Evolutionary conservation across 2,888 invertebrate species (phyloP).

Genomic region (Monoplex corrugatus): DNA sequence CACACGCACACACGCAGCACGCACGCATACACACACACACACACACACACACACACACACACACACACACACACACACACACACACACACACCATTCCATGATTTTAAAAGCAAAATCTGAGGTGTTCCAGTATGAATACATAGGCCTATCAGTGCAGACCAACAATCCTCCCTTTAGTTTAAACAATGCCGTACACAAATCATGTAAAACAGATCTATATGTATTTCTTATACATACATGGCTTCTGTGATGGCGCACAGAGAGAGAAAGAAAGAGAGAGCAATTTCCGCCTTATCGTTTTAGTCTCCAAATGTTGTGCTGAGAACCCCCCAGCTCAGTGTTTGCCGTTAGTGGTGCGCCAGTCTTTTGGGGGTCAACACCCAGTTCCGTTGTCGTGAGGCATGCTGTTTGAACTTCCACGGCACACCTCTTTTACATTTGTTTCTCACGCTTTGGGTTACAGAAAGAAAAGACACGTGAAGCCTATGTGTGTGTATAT

Average conservation of each 20-base stretch:
- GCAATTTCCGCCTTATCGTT: too few species aligned
- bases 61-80: constrained; percentile 7
- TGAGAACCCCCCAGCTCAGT: too few species aligned
- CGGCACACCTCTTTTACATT: too few species aligned
- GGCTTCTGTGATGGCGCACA: neutral
- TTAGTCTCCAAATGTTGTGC: too few species aligned
- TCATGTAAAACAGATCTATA: neutral
- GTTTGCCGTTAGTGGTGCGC: too few species aligned
- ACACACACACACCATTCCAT: neutral
- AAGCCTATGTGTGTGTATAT: too few species aligned
- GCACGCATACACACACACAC: constrained; percentile 1
- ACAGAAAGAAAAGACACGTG: too few species aligned
- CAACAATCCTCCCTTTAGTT: neutral
- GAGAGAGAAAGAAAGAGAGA: neutral
- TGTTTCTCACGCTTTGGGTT: too few species aligned
- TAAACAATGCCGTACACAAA: neutral
- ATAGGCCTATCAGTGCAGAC: neutral
- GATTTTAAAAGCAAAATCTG: too few species aligned
- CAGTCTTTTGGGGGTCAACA: too few species aligned
- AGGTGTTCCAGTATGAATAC: neutral
- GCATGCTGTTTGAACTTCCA: too few species aligned
- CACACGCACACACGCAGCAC: neutral
- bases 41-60: neutral
- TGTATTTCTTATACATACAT: neutral
- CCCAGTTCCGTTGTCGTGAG: too few species aligned